phyloP scores from a whole-genome alignment of 1,140 invertebrate species.

The Zophobas morio region DNA sequence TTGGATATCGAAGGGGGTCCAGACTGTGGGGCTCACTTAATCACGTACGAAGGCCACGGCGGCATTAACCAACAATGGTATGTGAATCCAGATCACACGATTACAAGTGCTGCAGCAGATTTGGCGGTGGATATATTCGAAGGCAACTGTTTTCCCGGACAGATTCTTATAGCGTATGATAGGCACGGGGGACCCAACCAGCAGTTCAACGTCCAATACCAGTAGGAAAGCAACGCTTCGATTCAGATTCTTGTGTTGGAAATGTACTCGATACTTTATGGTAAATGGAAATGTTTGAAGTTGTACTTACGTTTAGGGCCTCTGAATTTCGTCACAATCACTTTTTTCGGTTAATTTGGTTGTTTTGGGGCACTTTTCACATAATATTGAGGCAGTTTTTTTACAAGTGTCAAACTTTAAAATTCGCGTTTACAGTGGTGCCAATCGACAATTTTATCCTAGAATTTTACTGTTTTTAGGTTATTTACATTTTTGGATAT shows the following conservation, averaged over 20 bases:
- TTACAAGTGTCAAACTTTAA: too few species aligned
- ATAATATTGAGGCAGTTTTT: too few species aligned
- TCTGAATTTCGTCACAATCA: too few species aligned
- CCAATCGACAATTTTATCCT: too few species aligned
- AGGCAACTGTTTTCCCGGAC: constrained; percentile 19
- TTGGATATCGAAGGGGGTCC: constrained; percentile 26
- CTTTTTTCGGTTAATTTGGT: too few species aligned
- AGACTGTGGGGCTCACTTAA: constrained; percentile 17
- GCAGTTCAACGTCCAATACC: constrained; percentile 16
- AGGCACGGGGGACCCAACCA: constrained; percentile 27
- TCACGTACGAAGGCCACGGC: constrained; percentile 12
- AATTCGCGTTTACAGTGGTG: too few species aligned
- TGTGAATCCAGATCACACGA: constrained; percentile 10
- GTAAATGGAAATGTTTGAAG: too few species aligned
- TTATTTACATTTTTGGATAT: too few species aligned
- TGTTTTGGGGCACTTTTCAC: too few species aligned
- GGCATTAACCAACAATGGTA: constrained; percentile 27
- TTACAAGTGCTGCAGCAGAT: constrained; percentile 13
- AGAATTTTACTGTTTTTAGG: too few species aligned
- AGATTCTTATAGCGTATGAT: constrained; percentile 17
- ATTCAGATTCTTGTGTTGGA: neutral
- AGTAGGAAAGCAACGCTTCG: neutral
- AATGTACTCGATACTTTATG: neutral
- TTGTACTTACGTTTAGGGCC: too few species aligned
- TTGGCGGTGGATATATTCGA: constrained; percentile 18